Evolutionary conservation across 92 coral and sea anemone species (phyloP), one percentile per base, ranked within the genome.

Genomic region (Porites divaricata): DNA sequence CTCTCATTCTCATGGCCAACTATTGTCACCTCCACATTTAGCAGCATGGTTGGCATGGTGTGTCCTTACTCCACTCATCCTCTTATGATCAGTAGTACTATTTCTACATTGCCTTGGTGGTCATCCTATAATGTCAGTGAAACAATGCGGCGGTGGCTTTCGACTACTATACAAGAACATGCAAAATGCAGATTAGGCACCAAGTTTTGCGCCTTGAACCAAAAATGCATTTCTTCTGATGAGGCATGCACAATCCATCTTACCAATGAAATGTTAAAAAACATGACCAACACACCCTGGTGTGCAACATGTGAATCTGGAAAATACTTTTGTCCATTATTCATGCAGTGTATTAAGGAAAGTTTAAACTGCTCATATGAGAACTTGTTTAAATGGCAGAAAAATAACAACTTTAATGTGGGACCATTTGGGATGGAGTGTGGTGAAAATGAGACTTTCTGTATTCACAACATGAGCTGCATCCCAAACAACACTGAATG

Each of bases 301-400:
- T 84, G 84, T 24, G 74, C 45, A 6, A 89, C 81, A 24, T 90
- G 93, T 80, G 15, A 79, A 5, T 9, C 73, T 9, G 88, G 69
- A 16, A 74, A 84, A 1, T 81, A 82, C 50, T 93, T 90, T 85
- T 93, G 96, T 54, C 86, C 90, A 2, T 71, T 75, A 8, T 79
- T 84, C 28, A 83, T 93, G 84, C 74, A 49, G 13, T 93, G 96
- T 53, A 73, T 86, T 9, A 26, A 82, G 5, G 81, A 35, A 24
- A 88, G 85, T 71, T 19, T 24, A 21, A 88, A 72, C 8, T 93
- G 96, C 67, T 88, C 96, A 21, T 72, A 75, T 50, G 70, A 71
- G 54, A 68, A 67, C 21, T 70, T 90, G 1, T 81, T 81, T 62
- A 85, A 93, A 25, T 93, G 94, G 94, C 64, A 75, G 21, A 77